phyloP scores from a whole-genome alignment of 1,140 invertebrate species.

The Varroa destructor region DNA sequence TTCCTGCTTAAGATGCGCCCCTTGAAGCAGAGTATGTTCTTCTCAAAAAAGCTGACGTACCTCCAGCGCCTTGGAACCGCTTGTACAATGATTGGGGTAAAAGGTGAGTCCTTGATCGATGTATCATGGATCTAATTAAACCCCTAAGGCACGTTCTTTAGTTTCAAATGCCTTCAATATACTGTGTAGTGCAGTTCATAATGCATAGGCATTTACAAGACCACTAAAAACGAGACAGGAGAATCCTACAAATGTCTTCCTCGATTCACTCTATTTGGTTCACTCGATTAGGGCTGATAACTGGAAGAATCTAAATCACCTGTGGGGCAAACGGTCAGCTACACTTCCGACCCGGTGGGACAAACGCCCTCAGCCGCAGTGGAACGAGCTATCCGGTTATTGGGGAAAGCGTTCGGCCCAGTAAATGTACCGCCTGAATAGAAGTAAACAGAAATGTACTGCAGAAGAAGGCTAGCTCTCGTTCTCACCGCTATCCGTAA shows the following conservation, averaged over 20 bases:
- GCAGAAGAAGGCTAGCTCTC: too few relatives aligned
- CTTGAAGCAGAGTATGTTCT: conserved; percentile 15
- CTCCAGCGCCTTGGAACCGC: conserved; percentile 21
- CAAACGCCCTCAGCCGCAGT: conserved; percentile 21
- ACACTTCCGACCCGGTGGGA: neutral
- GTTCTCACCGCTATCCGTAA: too few relatives aligned
- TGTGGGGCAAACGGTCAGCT: conserved; percentile 24
- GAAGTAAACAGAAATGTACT: too few relatives aligned
- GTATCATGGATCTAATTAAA: too few relatives aligned
- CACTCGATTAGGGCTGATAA: neutral
- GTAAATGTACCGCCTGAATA: neutral
- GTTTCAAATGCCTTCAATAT: too few relatives aligned
- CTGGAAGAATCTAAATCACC: conserved; percentile 21
- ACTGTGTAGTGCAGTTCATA: too few relatives aligned
- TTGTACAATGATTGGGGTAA: conserved; percentile 26
- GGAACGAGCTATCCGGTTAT: conserved; percentile 21
- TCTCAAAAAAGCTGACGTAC: conserved; percentile 7
- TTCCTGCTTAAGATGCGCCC: conserved; percentile 2
- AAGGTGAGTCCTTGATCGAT: neutral
- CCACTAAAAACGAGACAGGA: too few relatives aligned
- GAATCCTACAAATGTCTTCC: too few relatives aligned
- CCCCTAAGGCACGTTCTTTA: too few relatives aligned
- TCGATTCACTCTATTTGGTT: too few relatives aligned
- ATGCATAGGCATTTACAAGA: too few relatives aligned
- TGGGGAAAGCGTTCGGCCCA: conserved; percentile 9